Evolutionary conservation across 2,113 vertebrate genomes (phyloP).

Genomic region (Corydoras sp.): DNA sequence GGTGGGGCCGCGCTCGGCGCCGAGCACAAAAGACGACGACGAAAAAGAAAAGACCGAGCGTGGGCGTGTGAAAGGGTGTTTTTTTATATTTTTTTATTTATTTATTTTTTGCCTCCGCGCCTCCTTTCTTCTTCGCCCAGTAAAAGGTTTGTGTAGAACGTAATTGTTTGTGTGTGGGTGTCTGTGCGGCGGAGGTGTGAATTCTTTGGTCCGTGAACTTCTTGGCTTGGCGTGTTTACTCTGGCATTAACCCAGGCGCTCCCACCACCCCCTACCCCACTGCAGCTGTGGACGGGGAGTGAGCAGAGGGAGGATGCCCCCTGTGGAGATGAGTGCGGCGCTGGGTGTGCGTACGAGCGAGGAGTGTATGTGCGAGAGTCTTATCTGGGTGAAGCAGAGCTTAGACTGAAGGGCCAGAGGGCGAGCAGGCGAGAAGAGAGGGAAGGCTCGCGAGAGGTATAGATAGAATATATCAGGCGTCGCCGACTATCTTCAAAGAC

Average conservation of each 20-base stretch:
- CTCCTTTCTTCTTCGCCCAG: background rate
- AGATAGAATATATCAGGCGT: constrained; percentile 27
- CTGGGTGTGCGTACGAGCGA: constrained; percentile 35
- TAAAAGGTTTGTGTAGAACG: constrained; percentile 25
- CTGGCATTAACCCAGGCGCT: constrained; percentile 41
- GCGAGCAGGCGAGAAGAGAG: constrained; percentile 40
- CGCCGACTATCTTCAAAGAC: constrained; percentile 31
- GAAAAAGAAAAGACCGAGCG: constrained; percentile 7
- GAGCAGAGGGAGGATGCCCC: constrained; percentile 29
- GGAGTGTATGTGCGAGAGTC: constrained; percentile 23
- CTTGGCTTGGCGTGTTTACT: constrained; percentile 20
- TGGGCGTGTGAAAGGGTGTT: constrained; percentile 20
- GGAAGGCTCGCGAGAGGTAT: constrained; percentile 15
- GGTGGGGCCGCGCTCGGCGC: background rate
- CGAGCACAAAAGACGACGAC: constrained; percentile 8
- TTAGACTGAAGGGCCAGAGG: constrained; percentile 47
- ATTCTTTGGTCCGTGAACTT: constrained; percentile 32
- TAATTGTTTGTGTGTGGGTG: constrained; percentile 27
- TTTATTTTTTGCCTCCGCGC: too few species aligned
- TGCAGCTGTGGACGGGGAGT: constrained; percentile 24
- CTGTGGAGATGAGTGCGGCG: constrained; percentile 45
- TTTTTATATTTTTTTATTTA: background rate
- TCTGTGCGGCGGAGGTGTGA: constrained; percentile 29
- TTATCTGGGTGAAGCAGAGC: constrained; percentile 66
- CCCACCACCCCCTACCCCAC: constrained; percentile 42